Percentiles rank a stretch among this genome's conserved stretches.
Conservation (phyloP, 2,888 invertebrate species). For the Nemoura dubitans region DNA sequence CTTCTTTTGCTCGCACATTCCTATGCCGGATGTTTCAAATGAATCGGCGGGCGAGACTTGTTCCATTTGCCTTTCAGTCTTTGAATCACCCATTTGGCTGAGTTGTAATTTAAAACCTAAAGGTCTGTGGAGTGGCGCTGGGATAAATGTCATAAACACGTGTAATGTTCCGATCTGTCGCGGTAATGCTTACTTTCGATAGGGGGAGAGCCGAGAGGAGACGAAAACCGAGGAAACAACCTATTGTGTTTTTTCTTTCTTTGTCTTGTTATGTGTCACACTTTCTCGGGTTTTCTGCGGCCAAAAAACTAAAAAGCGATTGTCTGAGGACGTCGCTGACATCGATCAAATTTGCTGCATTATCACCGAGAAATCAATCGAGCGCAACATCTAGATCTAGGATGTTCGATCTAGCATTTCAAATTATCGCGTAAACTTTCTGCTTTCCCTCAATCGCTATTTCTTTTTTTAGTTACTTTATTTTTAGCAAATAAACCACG, state of each 20-base stretch:
- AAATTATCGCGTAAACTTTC: background rate
- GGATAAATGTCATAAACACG: background rate
- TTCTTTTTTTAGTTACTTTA: background rate
- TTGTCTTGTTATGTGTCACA: background rate
- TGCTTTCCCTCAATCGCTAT: background rate
- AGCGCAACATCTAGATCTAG: background rate
- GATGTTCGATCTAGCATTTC: background rate
- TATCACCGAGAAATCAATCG: background rate
- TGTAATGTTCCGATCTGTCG: background rate
- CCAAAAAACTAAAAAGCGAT: background rate
- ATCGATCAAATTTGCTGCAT: background rate
- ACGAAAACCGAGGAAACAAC: background rate
- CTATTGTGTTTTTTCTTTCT: background rate
- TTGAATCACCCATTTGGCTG: no score
- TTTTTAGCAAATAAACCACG: background rate
- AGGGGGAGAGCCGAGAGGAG: background rate
- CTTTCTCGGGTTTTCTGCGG: background rate
- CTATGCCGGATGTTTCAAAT: no score
- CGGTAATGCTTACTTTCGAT: background rate
- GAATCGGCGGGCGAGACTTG: no score
- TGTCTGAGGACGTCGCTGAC: background rate
- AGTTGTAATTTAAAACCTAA: no score
- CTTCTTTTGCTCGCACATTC: no score
- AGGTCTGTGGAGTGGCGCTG: no score
- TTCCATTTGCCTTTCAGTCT: background rate